Evolutionary conservation across 2,113 vertebrate species (phyloP).

Genomic region (Crypturellus undulatus): DNA sequence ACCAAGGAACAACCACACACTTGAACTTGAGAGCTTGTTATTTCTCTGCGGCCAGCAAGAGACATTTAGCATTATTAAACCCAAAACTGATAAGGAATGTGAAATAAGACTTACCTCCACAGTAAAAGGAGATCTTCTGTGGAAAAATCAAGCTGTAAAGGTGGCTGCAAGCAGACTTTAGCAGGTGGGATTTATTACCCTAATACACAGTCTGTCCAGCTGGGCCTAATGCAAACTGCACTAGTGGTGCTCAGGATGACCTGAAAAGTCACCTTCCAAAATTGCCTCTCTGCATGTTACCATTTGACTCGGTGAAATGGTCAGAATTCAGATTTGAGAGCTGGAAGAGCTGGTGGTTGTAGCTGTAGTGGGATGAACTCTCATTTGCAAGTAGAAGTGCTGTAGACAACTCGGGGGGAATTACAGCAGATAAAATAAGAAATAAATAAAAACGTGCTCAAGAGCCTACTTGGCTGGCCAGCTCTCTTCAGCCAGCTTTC

Average conservation of each 20-base stretch:
- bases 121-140: background rate
- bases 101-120: background rate
- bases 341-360: background rate
- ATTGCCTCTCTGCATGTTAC: rapidly evolving
- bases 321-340: background rate
- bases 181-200: background rate
- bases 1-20: background rate
- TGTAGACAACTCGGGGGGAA: rapidly evolving
- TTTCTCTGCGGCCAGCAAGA: background rate
- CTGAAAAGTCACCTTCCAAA: background rate
- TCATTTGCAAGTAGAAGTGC: rapidly evolving
- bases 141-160: background rate
- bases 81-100: background rate
- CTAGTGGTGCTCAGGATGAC: background rate
- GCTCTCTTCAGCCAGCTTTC: constrained; percentile 14
- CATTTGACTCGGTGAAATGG: rapidly evolving
- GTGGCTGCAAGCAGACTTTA: background rate
- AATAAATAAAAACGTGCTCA: background rate
- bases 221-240: background rate
- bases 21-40: background rate
- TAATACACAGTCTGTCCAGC: background rate
- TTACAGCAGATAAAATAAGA: background rate
- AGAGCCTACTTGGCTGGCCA: background rate
- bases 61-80: background rate
- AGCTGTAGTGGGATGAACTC: background rate